Conservation (phyloP, 2,888 invertebrate genomes). For the Barypeithes pellucidus region DNA sequence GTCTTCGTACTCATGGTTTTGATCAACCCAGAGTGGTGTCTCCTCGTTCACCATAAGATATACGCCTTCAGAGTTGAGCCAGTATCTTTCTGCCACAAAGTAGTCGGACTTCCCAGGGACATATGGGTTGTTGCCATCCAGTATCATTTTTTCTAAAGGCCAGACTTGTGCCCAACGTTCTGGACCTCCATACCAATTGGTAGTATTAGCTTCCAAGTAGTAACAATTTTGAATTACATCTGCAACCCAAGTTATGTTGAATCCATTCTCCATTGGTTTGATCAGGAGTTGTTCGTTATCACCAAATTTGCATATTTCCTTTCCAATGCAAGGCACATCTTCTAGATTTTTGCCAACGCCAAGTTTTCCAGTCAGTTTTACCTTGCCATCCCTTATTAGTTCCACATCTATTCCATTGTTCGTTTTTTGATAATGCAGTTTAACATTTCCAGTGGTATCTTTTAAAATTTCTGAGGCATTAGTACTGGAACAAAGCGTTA, state of each 20-base stretch:
- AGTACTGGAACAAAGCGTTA: background rate
- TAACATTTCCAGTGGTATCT: conserved; percentile 33
- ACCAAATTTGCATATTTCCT: conserved; percentile 24
- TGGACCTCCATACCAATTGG: conserved; percentile 78
- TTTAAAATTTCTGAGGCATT: conserved; percentile 25
- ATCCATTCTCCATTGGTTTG: no score
- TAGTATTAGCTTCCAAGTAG: conserved; percentile 63
- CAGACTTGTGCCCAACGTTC: conserved; percentile 77
- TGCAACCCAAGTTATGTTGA: conserved; percentile 54
- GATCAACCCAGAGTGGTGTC: no score
- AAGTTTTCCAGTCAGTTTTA: no score
- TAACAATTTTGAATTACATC: conserved; percentile 69
- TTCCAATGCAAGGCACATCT: conserved; percentile 23
- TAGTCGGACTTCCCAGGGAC: no score
- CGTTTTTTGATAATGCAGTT: conserved; percentile 15
- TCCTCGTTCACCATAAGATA: no score
- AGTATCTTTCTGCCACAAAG: no score
- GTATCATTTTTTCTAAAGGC: conserved; percentile 76
- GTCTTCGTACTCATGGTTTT: no score
- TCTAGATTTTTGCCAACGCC: conserved; percentile 32
- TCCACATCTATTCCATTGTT: conserved; percentile 37
- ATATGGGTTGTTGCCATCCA: conserved; percentile 66
- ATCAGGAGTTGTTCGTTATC: conserved; percentile 25
- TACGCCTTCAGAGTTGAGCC: no score
- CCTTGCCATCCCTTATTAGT: conserved; percentile 29